These are phyloP conservation scores for Ibidorhyncha struthersii DNA, from an alignment of 2,113 vertebrate genomes.

Conservation along the genomic window DNA sequence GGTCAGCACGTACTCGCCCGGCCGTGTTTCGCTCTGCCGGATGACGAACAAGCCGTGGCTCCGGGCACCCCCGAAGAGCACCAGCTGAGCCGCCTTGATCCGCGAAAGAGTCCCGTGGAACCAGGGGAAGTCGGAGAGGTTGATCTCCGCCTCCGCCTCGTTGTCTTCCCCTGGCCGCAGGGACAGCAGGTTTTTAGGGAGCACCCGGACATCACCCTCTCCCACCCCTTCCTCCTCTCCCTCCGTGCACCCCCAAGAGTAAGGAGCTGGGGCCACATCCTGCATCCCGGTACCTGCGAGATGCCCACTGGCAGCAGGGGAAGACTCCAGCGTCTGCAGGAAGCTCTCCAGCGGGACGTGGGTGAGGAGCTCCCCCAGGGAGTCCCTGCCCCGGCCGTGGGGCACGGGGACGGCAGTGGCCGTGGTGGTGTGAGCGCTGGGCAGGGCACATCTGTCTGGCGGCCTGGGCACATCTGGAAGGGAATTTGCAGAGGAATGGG, in stretches of 20 bases:
- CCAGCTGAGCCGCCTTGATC: conserved; percentile 92
- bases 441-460: conserved; percentile 59
- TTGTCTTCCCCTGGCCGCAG: conserved; percentile 64
- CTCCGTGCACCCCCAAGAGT: accelerated
- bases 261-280: background rate
- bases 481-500: background rate
- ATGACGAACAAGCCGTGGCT: conserved; percentile 96
- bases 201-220: accelerated
- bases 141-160: conserved; percentile 70
- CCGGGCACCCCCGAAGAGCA: conserved; percentile 86
- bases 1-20: conserved; percentile 95
- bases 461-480: conserved; percentile 65
- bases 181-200: background rate
- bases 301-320: conserved; percentile 60
- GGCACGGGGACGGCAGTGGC: conserved; percentile 60
- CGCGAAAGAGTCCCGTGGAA: conserved; percentile 94
- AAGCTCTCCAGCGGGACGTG: conserved; percentile 92
- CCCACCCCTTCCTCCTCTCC: background rate
- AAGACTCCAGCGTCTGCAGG: conserved; percentile 86
- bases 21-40: conserved; percentile 94
- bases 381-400: conserved; percentile 81
- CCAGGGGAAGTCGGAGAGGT: conserved; percentile 90
- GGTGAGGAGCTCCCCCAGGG: conserved; percentile 81
- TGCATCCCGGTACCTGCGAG: conserved; percentile 73
- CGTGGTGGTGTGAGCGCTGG: background rate